Conservation (phyloP, 1,140 invertebrate species). For the Lucilia sericata region DNA sequence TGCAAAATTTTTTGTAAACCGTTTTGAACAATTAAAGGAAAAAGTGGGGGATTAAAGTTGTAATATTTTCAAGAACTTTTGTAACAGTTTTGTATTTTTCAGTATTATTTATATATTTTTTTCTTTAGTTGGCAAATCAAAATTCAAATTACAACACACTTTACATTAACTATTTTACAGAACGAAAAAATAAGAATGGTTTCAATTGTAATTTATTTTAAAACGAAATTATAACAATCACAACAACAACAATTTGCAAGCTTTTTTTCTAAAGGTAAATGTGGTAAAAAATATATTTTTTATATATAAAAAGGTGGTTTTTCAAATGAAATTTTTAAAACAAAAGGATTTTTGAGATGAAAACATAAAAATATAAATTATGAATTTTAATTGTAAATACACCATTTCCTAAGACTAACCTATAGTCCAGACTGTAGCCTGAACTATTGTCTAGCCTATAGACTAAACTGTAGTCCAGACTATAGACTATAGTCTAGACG, state of each 20-base stretch:
- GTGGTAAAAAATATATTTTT: no score
- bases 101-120: not conserved
- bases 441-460: no score
- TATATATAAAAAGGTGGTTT: no score
- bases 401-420: not conserved
- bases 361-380: not conserved
- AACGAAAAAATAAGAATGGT: not conserved
- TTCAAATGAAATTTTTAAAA: no score
- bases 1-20: not conserved
- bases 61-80: constrained; percentile 12
- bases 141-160: constrained; percentile 29
- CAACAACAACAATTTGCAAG: constrained; percentile 20
- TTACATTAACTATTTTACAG: constrained; percentile 6
- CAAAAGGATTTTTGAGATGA: not conserved
- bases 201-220: not conserved
- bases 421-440: no score
- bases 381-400: not conserved
- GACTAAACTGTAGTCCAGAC: no score
- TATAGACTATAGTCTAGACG: no score
- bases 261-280: not conserved
- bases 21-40: not conserved
- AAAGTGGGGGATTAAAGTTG: not conserved
- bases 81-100: not conserved
- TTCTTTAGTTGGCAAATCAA: not conserved
- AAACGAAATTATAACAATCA: constrained; percentile 11